Evolutionary conservation across 2,113 vertebrate genomes (phyloP), one percentile per base, ranked within the genome.

Genomic region (Mastomys natalensis): DNA sequence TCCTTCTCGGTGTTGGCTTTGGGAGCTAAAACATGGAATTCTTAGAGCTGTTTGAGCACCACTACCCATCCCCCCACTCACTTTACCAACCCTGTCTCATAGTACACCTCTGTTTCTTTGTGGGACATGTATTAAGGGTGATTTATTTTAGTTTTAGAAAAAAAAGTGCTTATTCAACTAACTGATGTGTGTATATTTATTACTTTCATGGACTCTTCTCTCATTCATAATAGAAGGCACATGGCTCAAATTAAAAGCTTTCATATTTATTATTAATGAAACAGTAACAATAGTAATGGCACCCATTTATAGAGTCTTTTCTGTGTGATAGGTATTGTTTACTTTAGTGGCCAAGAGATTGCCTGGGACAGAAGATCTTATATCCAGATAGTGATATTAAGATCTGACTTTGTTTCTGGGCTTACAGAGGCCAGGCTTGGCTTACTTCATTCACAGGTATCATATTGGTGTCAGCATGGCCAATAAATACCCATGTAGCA

Each of bases 251-350:
- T 87, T 34, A 45, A 89, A 93, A 62, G 55, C 19, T 76, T 88
- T 77, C 34, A 37, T 92, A 74, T 55, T 91, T 17, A n/a, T 87
- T 87, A 77, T 74, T 89, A 93, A 87, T 85, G 84, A 89, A 72
- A 82, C 10, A 58, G 13, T 82, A 81, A 40, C 15, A 72, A 26
- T 9, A 70, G 29, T 58, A 58, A n/a, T 40, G 64, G 3, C 29
- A 68, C 64, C 19, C 40, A 66, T 21, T 76, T 84, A 87, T 6
- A 95, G 37, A 43, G 29, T 66, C 48, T 92, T 55, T 84, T 58
- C 19, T 40, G 12, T 76, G 34, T 77, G 34, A 1, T 76, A 19
- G 43, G 29, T 15, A 11, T 80, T 84, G 48, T 31, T 51, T 21
- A 37, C n/a, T 91, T 93, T 80, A 16, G 62, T 40, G n/a, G 37